Percentiles rank a stretch among this genome's conserved stretches.
phyloP scores from a whole-genome alignment of 1,140 invertebrate genomes.

The Pseudachorutes palmiensis region DNA sequence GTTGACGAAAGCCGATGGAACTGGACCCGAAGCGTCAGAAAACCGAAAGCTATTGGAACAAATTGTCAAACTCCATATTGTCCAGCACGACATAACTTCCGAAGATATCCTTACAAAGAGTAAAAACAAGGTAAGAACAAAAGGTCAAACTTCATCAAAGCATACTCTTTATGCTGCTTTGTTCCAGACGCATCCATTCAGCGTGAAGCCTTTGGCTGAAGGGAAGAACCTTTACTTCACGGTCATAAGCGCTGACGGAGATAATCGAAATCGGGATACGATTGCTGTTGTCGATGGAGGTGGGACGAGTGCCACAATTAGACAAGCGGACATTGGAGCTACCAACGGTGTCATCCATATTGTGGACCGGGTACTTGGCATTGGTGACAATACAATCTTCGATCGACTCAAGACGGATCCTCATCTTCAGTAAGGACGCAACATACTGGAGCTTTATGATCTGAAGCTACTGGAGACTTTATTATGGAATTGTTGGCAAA shows the following conservation, averaged over 20 bases:
- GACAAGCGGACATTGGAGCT: conserved; percentile 81
- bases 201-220: not conserved
- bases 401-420: conserved; percentile 80
- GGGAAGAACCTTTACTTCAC: conserved; percentile 71
- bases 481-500: conserved; percentile 1
- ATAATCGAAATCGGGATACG: conserved; percentile 57
- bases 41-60: not conserved
- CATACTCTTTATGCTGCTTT: not conserved
- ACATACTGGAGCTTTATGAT: not conserved
- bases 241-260: conserved; percentile 46
- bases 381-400: conserved; percentile 79
- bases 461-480: no score
- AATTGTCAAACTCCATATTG: conserved; percentile 3
- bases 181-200: not conserved
- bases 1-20: not conserved
- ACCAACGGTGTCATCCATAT: conserved; percentile 79
- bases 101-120: not conserved
- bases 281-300: conserved; percentile 75
- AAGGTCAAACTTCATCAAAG: not conserved
- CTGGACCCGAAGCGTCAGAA: not conserved
- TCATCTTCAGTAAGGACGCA: conserved; percentile 65
- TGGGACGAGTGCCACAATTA: conserved; percentile 83
- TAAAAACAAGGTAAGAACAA: not conserved
- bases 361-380: conserved; percentile 84
- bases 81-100: conserved; percentile 2